A percentile compares a stretch with the other conserved stretches of the same genome.
These are phyloP conservation scores for Myxocyprinus asiaticus DNA, from an alignment of 2,113 vertebrate species.

Conservation along the genomic window DNA sequence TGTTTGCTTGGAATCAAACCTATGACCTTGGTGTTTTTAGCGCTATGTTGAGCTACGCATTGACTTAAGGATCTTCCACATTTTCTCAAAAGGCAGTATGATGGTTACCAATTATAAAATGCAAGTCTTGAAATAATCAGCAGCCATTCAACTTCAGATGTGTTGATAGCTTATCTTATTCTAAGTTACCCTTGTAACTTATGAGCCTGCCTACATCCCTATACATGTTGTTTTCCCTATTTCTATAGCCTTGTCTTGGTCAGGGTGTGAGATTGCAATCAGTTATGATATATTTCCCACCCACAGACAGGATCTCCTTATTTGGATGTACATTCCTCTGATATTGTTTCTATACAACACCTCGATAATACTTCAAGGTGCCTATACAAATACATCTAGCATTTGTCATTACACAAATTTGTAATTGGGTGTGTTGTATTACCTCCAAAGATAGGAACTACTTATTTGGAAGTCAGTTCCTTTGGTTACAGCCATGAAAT, in stretches of 20 bases:
- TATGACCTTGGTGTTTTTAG: too few species aligned
- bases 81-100: too few species aligned
- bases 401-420: slow-evolving; percentile 7
- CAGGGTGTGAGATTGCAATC: slow-evolving; percentile 13
- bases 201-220: neutral
- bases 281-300: slow-evolving; percentile 31
- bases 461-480: neutral
- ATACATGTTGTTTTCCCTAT: slow-evolving; percentile 7
- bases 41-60: too few species aligned
- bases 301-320: slow-evolving; percentile 11
- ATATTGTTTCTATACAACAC: slow-evolving; percentile 6
- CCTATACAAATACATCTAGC: neutral
- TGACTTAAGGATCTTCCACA: too few species aligned
- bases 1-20: too few species aligned
- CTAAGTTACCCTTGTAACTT: neutral
- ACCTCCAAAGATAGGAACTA: neutral
- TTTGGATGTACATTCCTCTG: neutral
- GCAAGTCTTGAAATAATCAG: too few species aligned
- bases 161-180: too few species aligned
- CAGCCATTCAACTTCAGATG: too few species aligned
- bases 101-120: too few species aligned
- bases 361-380: neutral
- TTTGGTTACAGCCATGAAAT: slow-evolving; percentile 13
- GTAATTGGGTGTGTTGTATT: slow-evolving; percentile 4
- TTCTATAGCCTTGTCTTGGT: too few species aligned